Conservation (phyloP, 2,113 vertebrate genomes). For the Hippopotamus amphibius region DNA sequence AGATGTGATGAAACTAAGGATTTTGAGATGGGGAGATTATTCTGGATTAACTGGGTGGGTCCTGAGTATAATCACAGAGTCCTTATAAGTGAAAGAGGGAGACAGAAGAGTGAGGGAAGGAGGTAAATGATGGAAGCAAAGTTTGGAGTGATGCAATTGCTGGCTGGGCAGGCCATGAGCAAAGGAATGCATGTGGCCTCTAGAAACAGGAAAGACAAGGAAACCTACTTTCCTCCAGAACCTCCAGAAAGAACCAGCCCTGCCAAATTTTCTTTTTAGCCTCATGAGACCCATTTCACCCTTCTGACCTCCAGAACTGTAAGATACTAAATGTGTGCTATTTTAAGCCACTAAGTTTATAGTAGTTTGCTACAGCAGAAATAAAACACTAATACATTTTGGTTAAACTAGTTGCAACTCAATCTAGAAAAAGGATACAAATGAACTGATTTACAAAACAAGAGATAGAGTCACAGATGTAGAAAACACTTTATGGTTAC, state of each 20-base stretch:
- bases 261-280: neutral
- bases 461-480: no score
- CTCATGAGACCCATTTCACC: neutral
- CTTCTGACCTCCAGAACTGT: neutral
- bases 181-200: neutral
- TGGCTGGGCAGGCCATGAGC: neutral
- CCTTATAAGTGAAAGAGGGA: neutral
- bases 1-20: neutral
- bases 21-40: neutral
- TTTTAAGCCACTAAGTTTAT: neutral
- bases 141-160: neutral
- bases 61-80: neutral
- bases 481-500: no score
- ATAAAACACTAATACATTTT: neutral
- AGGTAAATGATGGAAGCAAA: neutral
- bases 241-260: neutral
- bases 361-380: neutral
- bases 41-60: neutral
- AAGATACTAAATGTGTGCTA: neutral
- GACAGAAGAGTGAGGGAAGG: neutral
- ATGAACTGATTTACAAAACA: no score
- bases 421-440: no score
- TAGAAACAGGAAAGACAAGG: neutral
- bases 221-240: neutral
- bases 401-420: neutral